Conservation (phyloP, 2,888 invertebrate species). For the Lithophane leautieri region DNA sequence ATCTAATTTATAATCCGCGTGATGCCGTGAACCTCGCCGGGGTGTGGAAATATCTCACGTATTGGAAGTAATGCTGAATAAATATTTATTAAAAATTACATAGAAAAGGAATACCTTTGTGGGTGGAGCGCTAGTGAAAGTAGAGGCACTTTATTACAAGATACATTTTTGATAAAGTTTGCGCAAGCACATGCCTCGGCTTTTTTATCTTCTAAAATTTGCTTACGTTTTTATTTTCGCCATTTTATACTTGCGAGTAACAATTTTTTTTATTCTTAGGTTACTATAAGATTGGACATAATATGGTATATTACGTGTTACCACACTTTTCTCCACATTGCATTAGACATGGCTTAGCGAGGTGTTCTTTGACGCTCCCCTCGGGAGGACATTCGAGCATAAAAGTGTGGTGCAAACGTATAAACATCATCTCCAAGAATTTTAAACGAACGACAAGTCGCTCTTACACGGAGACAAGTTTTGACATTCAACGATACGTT, state of each 20-base stretch:
- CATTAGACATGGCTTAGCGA: slow-evolving; percentile 20
- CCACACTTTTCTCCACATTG: slow-evolving; percentile 14
- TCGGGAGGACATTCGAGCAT: slow-evolving; percentile 26
- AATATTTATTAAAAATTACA: slow-evolving; percentile 88
- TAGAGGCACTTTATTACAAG: slow-evolving; percentile 55
- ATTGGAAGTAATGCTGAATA: slow-evolving; percentile 80
- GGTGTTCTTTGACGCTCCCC: slow-evolving; percentile 34
- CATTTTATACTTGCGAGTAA: slow-evolving; percentile 8
- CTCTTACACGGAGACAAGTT: slow-evolving; percentile 35
- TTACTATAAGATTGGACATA: neutral
- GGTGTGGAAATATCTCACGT: slow-evolving; percentile 75
- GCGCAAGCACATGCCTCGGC: slow-evolving; percentile 29
- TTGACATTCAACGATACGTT: slow-evolving; percentile 33
- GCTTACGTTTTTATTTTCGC: slow-evolving; percentile 39
- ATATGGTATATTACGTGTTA: neutral
- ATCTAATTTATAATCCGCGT: slow-evolving; percentile 81
- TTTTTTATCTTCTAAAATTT: slow-evolving; percentile 36
- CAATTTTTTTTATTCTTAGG: neutral
- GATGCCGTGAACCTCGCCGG: slow-evolving; percentile 69
- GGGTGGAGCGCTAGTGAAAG: slow-evolving; percentile 54
- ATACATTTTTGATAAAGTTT: slow-evolving; percentile 59
- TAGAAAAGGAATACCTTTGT: slow-evolving; percentile 69
- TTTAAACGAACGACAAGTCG: slow-evolving; percentile 40
- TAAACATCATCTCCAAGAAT: slow-evolving; percentile 28
- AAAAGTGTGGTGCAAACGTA: slow-evolving; percentile 40